These are phyloP conservation scores for Brenthis daphne DNA, from an alignment of 2,888 invertebrate species.

Conservation along the genomic window DNA sequence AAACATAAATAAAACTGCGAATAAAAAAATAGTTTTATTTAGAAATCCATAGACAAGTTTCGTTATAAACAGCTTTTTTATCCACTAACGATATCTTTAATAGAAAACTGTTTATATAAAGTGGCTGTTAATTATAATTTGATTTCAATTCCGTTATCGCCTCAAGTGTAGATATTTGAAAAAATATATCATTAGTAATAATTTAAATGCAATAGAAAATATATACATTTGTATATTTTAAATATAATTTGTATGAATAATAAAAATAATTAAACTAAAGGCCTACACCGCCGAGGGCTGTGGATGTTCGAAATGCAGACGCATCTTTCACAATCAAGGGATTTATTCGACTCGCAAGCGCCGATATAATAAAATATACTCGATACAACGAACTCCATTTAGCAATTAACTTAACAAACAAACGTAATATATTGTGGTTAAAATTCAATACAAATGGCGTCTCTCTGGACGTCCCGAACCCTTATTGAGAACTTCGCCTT, in stretches of 20 bases:
- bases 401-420: slow-evolving; percentile 83
- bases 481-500: slow-evolving; percentile 53
- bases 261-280: slow-evolving; percentile 32
- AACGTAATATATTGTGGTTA: slow-evolving; percentile 80
- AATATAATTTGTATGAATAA: slow-evolving; percentile 24
- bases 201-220: slow-evolving; percentile 22
- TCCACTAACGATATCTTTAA: not conserved
- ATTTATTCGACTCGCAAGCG: slow-evolving; percentile 62
- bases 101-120: slow-evolving; percentile 1
- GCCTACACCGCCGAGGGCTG: slow-evolving; percentile 35
- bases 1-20: no score
- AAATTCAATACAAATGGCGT: slow-evolving; percentile 77
- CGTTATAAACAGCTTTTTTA: no score
- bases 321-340: slow-evolving; percentile 77
- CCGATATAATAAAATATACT: slow-evolving; percentile 72
- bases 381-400: slow-evolving; percentile 78
- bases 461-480: slow-evolving; percentile 56
- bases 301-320: slow-evolving; percentile 55
- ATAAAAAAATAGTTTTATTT: no score
- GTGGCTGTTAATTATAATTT: slow-evolving; percentile 46
- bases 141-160: slow-evolving; percentile 46
- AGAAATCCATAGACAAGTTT: no score
- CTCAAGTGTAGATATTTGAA: slow-evolving; percentile 22
- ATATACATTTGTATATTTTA: slow-evolving; percentile 6
- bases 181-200: slow-evolving; percentile 13